phyloP scores from a whole-genome alignment of 2,888 invertebrate species.

The Caenorhabditis plicata region DNA sequence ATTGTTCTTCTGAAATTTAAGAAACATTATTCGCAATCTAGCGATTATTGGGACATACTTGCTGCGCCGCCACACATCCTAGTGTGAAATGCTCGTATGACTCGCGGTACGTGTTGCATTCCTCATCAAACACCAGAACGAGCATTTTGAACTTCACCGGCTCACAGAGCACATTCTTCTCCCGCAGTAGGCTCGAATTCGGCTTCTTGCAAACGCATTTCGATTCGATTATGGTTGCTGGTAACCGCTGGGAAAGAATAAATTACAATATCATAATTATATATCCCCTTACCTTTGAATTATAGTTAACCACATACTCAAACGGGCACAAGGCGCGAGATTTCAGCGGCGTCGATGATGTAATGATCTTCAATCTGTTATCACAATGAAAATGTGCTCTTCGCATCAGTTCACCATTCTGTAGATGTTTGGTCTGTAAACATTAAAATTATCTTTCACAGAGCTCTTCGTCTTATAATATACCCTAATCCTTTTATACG shows the following conservation, averaged over 20 bases:
- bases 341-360: conserved; percentile 59
- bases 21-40: no score
- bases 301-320: conserved; percentile 64
- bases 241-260: conserved; percentile 49
- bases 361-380: no score
- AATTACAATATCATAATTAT: not conserved
- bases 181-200: conserved; percentile 57
- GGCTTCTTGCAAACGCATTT: conserved; percentile 62
- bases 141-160: conserved; percentile 57
- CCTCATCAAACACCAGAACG: conserved; percentile 62
- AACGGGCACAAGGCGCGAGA: conserved; percentile 64
- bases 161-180: conserved; percentile 62
- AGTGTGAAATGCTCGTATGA: conserved; percentile 60
- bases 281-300: conserved; percentile 50
- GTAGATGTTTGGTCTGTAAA: conserved; percentile 49
- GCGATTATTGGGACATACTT: no score
- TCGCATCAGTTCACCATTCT: conserved; percentile 63
- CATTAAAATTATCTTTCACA: conserved; percentile 5
- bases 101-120: conserved; percentile 57
- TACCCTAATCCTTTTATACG: no score
- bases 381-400: no score
- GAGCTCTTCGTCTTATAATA: no score
- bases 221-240: conserved; percentile 63
- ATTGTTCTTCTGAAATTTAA: conserved; percentile 53
- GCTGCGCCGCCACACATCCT: conserved; percentile 63